phyloP scores from a whole-genome alignment of 2,113 vertebrate species.

The Ancistrus triradiatus region DNA sequence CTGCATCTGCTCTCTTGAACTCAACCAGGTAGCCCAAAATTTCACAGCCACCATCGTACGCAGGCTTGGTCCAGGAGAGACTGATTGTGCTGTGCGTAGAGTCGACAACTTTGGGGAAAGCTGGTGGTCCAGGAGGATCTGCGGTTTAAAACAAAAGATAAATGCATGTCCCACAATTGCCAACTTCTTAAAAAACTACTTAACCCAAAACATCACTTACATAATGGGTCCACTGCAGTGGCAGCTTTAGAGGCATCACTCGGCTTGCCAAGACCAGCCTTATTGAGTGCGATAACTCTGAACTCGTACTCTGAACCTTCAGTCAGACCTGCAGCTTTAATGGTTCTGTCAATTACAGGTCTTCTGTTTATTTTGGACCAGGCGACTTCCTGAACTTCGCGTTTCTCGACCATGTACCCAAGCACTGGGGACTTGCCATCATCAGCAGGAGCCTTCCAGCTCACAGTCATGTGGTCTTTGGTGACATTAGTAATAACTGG shows the following conservation, averaged over 20 bases:
- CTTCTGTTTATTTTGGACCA: conserved; percentile 94
- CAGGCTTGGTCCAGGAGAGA: conserved; percentile 93
- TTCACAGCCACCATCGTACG: conserved; percentile 94
- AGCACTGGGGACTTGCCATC: conserved; percentile 90
- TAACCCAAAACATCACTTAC: conserved; percentile 70
- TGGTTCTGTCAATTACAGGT: conserved; percentile 91
- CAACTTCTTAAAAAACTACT: no score
- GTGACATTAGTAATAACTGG: conserved; percentile 94
- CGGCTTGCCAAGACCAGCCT: conserved; percentile 93
- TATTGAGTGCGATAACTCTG: conserved; percentile 91
- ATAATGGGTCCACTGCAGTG: conserved; percentile 87
- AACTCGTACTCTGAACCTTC: conserved; percentile 96
- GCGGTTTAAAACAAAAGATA: conserved; percentile 39
- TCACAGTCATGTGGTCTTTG: conserved; percentile 94
- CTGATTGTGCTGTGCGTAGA: conserved; percentile 86
- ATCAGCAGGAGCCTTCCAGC: conserved; percentile 92
- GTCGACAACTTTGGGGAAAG: conserved; percentile 92
- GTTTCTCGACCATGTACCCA: conserved; percentile 94
- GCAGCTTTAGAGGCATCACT: conserved; percentile 85
- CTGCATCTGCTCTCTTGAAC: conserved; percentile 79
- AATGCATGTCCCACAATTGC: neutral
- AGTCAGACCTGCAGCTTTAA: conserved; percentile 87
- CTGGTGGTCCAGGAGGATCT: conserved; percentile 97
- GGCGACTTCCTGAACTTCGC: conserved; percentile 84
- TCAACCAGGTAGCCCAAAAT: conserved; percentile 95